Base-by-base conservation (phyloP, 1,140 invertebrate genomes). In the Helicorthomorpha holstii region DNA sequence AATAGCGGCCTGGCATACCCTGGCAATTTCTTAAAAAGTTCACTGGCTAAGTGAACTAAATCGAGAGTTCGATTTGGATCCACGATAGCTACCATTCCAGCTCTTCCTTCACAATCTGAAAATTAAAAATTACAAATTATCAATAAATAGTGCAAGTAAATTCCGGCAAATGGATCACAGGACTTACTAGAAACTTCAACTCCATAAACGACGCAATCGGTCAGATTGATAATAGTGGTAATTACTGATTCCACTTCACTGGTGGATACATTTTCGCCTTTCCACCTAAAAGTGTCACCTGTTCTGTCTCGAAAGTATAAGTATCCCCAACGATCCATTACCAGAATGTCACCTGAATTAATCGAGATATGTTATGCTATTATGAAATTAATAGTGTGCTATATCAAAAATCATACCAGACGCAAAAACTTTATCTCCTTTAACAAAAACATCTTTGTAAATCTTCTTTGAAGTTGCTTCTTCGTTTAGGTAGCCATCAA, bases 221-320 rank as follows among this genome's bases (percentile, higher is more conserved):
- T 77, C 56, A 93, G 84, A 50, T 79, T 76, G 16, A 85, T 72
- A 23, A 88, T 65, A 64, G 88, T 87, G 54, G 88, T 94, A 1
- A 98, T 76, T 49, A 92, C 78, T 1, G 81, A 85, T 70, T 99
- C 95, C 1, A 99, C 85, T 74, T 99, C 96, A 2, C 85, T 85
- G 0, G 96, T 98, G 2, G 90, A 95, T 1, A 98, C 94, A 69
- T 99, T 99, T 72, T 99, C 96, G n/a, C 95, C 94, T 66, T 91
- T 88, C 75, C 75, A 78, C 48, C 94, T 77, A 72, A 92, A 98
- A 1, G 94, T 98, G 66, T 98, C 95, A 1, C 94, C 95, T 0
- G 91, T 96, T 62, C 95, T 76, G 66, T 98, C 93, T 60, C 83
- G 85, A 70, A 98, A 98, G 67, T 81, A 97, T 29, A 98, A 72